phyloP scores from a whole-genome alignment of 2,113 vertebrate species.

The Rhombomys opimus region DNA sequence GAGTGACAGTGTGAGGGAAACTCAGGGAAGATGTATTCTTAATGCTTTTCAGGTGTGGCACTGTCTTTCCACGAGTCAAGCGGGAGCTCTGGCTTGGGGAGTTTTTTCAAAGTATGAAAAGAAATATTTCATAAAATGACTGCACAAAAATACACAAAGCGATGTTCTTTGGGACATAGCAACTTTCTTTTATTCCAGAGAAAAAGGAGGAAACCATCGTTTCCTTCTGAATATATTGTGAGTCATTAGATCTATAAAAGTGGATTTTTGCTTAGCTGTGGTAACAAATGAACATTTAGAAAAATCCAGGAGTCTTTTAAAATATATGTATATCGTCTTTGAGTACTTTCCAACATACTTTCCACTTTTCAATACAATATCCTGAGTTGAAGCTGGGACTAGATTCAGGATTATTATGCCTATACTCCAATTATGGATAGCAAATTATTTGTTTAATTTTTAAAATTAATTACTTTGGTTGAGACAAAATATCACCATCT shows the following conservation, averaged over 20 bases:
- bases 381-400: slow-evolving; percentile 19
- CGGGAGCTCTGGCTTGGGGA: neutral
- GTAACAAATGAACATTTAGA: slow-evolving; percentile 19
- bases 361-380: slow-evolving; percentile 7
- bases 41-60: neutral
- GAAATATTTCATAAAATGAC: neutral
- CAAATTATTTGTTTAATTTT: slow-evolving; percentile 45
- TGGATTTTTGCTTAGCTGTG: neutral
- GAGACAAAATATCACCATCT: neutral
- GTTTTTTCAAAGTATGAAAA: slow-evolving; percentile 38
- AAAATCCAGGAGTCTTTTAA: neutral
- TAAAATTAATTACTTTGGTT: neutral
- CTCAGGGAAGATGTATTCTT: neutral
- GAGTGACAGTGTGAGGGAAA: neutral
- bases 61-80: neutral
- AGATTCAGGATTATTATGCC: slow-evolving; percentile 18
- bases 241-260: neutral
- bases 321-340: neutral
- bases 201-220: neutral
- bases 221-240: neutral
- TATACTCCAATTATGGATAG: slow-evolving; percentile 57
- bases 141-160: neutral
- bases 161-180: neutral
- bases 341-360: slow-evolving; percentile 37
- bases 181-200: neutral